phyloP scores from a whole-genome alignment of 1,140 invertebrate species.

The Hormaphis cornu region DNA sequence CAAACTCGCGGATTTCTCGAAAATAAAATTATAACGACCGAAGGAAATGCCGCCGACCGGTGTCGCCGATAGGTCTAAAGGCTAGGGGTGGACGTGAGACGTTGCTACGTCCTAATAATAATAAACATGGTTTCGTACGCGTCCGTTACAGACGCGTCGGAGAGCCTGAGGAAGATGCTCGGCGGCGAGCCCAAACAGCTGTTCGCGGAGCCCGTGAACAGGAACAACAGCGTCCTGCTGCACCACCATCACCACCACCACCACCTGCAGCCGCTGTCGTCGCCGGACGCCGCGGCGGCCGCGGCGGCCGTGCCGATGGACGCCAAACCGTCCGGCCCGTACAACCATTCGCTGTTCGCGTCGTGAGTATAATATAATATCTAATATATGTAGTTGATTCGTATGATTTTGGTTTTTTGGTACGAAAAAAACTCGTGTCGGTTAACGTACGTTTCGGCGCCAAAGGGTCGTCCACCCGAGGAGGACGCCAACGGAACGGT shows the following conservation, averaged over 20 bases:
- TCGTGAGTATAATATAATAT: slow-evolving; percentile 6
- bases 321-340: slow-evolving; percentile 22
- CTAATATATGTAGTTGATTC: too few species aligned
- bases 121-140: background rate
- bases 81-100: too few species aligned
- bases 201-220: slow-evolving; percentile 23
- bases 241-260: too few species aligned
- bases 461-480: too few species aligned
- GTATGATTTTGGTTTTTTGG: background rate
- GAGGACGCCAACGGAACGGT: too few species aligned
- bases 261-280: slow-evolving; percentile 1
- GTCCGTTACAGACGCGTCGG: slow-evolving; percentile 8
- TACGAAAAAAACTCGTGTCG: background rate
- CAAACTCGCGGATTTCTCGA: too few species aligned
- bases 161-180: slow-evolving; percentile 21
- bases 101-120: too few species aligned
- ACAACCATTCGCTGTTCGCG: slow-evolving; percentile 14
- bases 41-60: too few species aligned
- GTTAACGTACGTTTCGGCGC: too few species aligned
- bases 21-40: too few species aligned
- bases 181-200: slow-evolving; percentile 8
- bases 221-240: background rate
- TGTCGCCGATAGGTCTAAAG: too few species aligned
- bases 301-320: slow-evolving; percentile 2
- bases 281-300: background rate